A percentile compares a stretch with the other conserved stretches of the same genome.
Evolutionary conservation across 2,888 invertebrate species (phyloP).

Genomic region (Cheilosia soror): DNA sequence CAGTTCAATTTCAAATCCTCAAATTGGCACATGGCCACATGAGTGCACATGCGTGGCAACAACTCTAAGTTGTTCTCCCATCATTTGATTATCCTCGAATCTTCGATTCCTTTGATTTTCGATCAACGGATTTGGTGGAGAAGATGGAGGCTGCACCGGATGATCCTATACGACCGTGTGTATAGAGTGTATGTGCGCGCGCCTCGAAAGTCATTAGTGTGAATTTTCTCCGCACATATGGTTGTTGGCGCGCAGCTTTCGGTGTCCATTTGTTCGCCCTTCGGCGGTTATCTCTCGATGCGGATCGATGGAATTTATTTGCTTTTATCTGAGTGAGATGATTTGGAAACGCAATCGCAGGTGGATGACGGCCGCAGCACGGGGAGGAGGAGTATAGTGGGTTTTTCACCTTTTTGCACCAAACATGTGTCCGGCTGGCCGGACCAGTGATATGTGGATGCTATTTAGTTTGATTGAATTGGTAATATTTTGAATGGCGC

Average conservation of each 20-base stretch:
- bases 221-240: conserved; percentile 70
- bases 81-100: conserved; percentile 69
- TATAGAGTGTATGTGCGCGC: conserved; percentile 1
- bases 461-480: conserved; percentile 73
- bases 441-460: conserved; percentile 61
- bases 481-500: conserved; percentile 69
- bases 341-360: conserved; percentile 64
- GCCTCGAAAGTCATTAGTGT: conserved; percentile 65
- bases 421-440: conserved; percentile 47
- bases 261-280: conserved; percentile 70
- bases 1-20: conserved; percentile 69
- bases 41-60: conserved; percentile 53
- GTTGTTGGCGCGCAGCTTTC: conserved; percentile 37
- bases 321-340: conserved; percentile 68
- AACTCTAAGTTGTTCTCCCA: conserved; percentile 49
- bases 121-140: conserved; percentile 19
- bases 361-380: conserved; percentile 29
- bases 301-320: conserved; percentile 73
- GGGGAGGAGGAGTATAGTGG: not conserved
- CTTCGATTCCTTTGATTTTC: conserved; percentile 53
- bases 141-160: not conserved
- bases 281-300: conserved; percentile 70
- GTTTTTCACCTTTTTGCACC: conserved; percentile 41
- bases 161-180: not conserved
- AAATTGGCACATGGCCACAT: conserved; percentile 64